A percentile compares a stretch with the other conserved stretches of the same genome.
Evolutionary conservation across 2,797 vertebrate genomes (phyloP).

Genomic region (Hoplostethus atlanticus): DNA sequence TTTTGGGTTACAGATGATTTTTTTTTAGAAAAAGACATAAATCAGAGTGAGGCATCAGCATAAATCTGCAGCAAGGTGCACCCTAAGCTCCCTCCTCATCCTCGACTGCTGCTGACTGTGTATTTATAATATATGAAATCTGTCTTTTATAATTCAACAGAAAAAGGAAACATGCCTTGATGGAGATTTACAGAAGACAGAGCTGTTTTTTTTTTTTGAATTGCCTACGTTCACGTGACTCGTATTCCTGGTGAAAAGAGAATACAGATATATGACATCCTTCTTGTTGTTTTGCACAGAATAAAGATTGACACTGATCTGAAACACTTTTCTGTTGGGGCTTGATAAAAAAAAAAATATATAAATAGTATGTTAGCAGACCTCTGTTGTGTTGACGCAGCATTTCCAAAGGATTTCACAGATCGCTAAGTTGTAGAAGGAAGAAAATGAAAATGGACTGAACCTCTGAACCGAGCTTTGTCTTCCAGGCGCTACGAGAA

Average conservation of each 20-base stretch:
- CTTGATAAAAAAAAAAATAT: background rate
- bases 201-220: constrained; percentile 16
- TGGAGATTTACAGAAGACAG: constrained; percentile 64
- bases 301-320: constrained; percentile 7
- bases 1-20: constrained; percentile 22
- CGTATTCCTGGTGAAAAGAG: constrained; percentile 27
- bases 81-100: constrained; percentile 55
- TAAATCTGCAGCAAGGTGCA: constrained; percentile 56
- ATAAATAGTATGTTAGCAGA: constrained; percentile 42
- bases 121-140: constrained; percentile 81
- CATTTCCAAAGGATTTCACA: constrained; percentile 58
- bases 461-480: constrained; percentile 55
- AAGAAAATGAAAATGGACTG: constrained; percentile 60
- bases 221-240: constrained; percentile 34
- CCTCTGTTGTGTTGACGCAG: constrained; percentile 38
- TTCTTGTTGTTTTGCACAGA: constrained; percentile 12
- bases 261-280: constrained; percentile 7
- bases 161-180: constrained; percentile 68
- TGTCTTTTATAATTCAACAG: constrained; percentile 79
- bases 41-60: constrained; percentile 49
- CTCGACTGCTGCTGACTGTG: constrained; percentile 68
- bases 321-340: constrained; percentile 17
- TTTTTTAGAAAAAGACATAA: constrained; percentile 37
- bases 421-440: constrained; percentile 44
- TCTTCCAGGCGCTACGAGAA: constrained; percentile 43